These are phyloP conservation scores for Acleris laterana DNA, from an alignment of 2,888 invertebrate species.

Conservation along the genomic window DNA sequence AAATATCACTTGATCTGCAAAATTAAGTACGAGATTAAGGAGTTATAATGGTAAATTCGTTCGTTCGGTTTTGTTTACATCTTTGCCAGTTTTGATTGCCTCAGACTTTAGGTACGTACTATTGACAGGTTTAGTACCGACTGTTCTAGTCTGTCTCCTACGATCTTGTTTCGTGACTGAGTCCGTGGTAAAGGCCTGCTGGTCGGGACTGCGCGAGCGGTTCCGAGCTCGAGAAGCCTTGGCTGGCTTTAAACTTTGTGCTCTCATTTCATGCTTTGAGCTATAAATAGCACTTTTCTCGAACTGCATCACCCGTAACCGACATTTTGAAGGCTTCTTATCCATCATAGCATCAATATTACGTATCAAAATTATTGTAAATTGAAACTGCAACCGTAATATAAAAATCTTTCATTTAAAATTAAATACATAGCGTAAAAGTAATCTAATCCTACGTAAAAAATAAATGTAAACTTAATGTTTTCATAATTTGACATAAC, in stretches of 20 bases:
- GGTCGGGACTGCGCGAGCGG: no score
- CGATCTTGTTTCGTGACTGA: neutral
- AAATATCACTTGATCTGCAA: no score
- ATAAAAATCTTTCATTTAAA: constrained; percentile 8
- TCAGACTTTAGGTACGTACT: constrained; percentile 9
- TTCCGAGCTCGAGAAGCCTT: neutral
- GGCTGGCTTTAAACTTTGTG: neutral
- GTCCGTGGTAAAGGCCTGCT: no score
- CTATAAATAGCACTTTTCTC: neutral
- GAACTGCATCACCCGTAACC: constrained; percentile 19
- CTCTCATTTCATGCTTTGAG: neutral
- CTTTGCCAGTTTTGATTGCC: no score
- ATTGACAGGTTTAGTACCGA: no score
- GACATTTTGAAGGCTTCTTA: constrained; percentile 1
- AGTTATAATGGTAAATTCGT: no score
- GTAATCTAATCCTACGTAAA: constrained; percentile 22
- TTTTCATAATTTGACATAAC: constrained; percentile 7
- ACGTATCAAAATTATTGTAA: neutral
- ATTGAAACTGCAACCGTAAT: neutral
- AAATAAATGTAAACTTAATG: constrained; percentile 21
- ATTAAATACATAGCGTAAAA: constrained; percentile 26
- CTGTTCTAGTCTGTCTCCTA: neutral
- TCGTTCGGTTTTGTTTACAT: no score
- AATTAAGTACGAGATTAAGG: no score
- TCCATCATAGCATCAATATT: neutral